These are phyloP conservation scores for Bothrops jararaca DNA, from an alignment of 2,113 vertebrate species.

Conservation along the genomic window DNA sequence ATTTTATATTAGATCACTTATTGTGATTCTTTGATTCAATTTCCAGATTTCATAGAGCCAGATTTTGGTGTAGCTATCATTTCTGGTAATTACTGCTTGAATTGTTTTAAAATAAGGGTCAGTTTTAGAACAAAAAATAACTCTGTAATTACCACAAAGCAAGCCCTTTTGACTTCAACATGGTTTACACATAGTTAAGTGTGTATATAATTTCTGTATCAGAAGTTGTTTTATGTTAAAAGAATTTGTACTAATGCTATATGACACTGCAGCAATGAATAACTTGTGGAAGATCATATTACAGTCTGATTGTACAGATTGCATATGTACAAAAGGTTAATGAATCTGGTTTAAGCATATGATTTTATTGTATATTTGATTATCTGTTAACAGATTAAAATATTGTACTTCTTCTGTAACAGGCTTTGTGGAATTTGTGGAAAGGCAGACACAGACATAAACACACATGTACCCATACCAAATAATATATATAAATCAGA, in stretches of 20 bases:
- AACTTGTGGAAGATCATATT: background rate
- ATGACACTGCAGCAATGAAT: background rate
- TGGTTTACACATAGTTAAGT: background rate
- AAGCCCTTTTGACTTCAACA: background rate
- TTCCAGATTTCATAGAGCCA: background rate
- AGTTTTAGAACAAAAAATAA: background rate
- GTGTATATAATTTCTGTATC: background rate
- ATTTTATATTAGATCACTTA: background rate
- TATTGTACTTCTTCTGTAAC: background rate
- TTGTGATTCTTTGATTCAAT: background rate
- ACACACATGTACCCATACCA: background rate
- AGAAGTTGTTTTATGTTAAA: constrained; percentile 12
- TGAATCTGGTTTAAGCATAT: accelerated
- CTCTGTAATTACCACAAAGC: background rate
- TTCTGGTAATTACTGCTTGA: background rate
- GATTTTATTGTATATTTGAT: background rate
- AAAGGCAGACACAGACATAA: background rate
- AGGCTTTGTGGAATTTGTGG: background rate
- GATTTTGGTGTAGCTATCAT: background rate
- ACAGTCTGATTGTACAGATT: background rate
- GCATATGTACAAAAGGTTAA: constrained; percentile 3
- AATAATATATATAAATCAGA: background rate
- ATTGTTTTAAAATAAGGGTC: background rate
- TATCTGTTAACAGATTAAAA: background rate
- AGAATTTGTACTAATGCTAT: background rate